Evolutionary conservation across 2,888 invertebrate species (phyloP).

Genomic region (Philonicus albiceps): DNA sequence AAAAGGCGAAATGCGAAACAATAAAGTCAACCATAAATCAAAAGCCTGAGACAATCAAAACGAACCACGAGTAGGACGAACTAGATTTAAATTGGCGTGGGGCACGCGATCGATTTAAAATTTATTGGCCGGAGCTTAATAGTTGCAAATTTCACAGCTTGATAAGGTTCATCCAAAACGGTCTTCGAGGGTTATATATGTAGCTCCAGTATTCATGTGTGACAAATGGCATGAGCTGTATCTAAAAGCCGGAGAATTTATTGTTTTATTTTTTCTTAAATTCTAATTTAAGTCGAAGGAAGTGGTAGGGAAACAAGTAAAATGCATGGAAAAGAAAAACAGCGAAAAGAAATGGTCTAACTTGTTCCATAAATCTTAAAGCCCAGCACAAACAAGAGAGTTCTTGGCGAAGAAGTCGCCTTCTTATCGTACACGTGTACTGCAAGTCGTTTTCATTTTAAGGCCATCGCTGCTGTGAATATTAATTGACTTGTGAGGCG

Average conservation of each 20-base stretch:
- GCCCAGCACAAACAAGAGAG: neutral
- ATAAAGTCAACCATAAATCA: neutral
- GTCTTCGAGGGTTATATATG: neutral
- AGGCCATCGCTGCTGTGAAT: constrained; percentile 1
- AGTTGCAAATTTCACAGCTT: neutral
- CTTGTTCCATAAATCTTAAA: constrained; percentile 7
- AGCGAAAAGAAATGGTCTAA: neutral
- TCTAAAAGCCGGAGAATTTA: neutral
- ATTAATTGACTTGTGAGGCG: constrained; percentile 17
- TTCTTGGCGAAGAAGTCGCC: neutral
- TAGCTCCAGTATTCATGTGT: neutral
- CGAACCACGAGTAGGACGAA: neutral
- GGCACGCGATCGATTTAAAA: neutral
- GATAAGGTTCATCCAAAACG: neutral
- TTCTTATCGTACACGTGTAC: constrained; percentile 18
- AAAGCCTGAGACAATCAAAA: neutral
- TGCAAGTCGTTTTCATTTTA: constrained; percentile 11
- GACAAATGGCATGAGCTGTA: neutral
- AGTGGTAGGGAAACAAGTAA: neutral
- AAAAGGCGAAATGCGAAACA: neutral
- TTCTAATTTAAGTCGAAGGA: neutral
- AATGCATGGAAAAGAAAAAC: neutral
- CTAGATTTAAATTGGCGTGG: neutral
- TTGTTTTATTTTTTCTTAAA: neutral
- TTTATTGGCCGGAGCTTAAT: neutral